Evolutionary conservation across 1,140 invertebrate genomes (phyloP), one percentile per base, ranked within the genome.

Genomic region (Paracyclopina nana): DNA sequence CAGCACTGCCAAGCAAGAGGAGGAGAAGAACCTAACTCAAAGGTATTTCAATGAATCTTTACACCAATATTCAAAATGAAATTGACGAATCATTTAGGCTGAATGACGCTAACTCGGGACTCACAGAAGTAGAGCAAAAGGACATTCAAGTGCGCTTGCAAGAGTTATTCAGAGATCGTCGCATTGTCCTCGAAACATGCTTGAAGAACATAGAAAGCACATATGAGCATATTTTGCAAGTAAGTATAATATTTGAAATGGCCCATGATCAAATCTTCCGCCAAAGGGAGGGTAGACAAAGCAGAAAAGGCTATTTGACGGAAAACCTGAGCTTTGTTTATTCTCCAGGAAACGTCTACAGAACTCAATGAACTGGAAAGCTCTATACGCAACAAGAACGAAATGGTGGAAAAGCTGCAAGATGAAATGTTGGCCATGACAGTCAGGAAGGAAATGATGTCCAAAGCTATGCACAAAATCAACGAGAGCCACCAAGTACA

Each of bases 121-220:
- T 44, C 3, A 14, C 12, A 3, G 42, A 44, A 44, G 42, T 44
- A 24, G 42, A 44, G 24, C 42, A 44, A 44, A 44, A 44, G 24
- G 42, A 44, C 24, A 44, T 44, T 26, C 30, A 50, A 30, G 48
- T 50, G 11, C 29, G 48, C 9, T 24, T 50, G 8, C 48, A 50
- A 16, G 48, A 50, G 30, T 11, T 50, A 26, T 38, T 27, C 14
- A n/a, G 48, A 18, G 48, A 50, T 24, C 28, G 30, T 3, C 26
- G 16, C 8, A 30, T 14, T 27, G 30, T 20, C n/a, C 9, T 50
- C 9, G 48, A 50, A 22, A 2, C 16, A 12, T 20, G 14, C 24
- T 18, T 20, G 24, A 18, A 44, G 24, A 44, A 12, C 14, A 44
- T 44, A 24, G 42, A 44, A 25, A 20, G 14, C 24, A 14, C 16